Percentiles rank a stretch among this genome's conserved stretches.
These are phyloP conservation scores for Anthopleura sola DNA, from an alignment of 64 coral and sea anemone species.

Conservation along the genomic window DNA sequence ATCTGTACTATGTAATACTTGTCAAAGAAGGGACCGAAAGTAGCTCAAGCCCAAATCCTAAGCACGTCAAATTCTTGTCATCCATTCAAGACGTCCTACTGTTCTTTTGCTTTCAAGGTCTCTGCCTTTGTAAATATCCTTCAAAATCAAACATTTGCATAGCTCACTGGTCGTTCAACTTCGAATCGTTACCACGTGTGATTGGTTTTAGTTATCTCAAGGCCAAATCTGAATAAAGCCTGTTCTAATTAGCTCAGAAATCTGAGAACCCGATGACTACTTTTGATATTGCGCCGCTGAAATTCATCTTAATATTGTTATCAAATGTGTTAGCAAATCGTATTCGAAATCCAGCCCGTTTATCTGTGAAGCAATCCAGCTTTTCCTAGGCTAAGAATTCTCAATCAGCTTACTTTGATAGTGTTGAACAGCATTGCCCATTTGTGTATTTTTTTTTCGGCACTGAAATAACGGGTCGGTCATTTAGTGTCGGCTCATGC, in stretches of 20 bases:
- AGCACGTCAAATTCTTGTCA: neutral
- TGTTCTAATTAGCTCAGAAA: conserved; percentile 5
- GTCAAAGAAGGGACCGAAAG: neutral
- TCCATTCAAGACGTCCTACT: neutral
- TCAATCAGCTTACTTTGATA: neutral
- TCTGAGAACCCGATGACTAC: neutral
- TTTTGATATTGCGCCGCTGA: neutral
- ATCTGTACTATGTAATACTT: neutral
- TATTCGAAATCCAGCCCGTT: neutral
- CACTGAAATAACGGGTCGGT: neutral
- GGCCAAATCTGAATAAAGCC: neutral
- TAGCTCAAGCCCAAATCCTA: neutral
- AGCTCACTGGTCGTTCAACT: neutral
- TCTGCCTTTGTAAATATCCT: neutral
- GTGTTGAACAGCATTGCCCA: neutral
- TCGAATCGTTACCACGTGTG: neutral
- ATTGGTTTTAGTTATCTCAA: neutral
- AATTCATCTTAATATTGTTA: neutral
- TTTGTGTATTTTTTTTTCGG: neutral
- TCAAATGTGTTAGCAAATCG: neutral
- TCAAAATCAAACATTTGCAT: neutral
- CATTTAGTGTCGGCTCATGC: neutral
- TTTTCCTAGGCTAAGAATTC: neutral
- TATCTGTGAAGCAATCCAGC: neutral
- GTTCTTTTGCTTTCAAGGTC: neutral